Evolutionary conservation across 2,797 vertebrate genomes (phyloP).

Genomic region (Tapera naevia): DNA sequence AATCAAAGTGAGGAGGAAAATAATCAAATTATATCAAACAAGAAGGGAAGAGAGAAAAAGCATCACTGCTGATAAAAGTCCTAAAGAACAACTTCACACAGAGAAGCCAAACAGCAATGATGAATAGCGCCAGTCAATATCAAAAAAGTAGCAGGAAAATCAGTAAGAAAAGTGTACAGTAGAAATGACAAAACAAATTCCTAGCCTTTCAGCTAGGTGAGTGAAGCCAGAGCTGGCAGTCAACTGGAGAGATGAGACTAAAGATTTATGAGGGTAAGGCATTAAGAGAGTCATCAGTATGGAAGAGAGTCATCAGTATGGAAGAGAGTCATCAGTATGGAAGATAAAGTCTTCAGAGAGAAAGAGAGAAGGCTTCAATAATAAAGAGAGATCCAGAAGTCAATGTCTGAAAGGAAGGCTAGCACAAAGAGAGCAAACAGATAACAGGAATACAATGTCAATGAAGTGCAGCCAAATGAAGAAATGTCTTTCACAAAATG

Average conservation of each 20-base stretch:
- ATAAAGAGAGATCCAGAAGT: not conserved
- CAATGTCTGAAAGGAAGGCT: not conserved
- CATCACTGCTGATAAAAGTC: not conserved
- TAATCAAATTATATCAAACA: not conserved
- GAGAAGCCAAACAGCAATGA: not conserved
- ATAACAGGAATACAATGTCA: not conserved
- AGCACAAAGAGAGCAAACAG: not conserved
- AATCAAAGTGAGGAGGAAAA: not conserved
- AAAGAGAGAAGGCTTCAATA: not conserved
- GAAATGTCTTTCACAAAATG: not conserved
- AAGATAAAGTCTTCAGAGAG: not conserved
- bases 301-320: no score
- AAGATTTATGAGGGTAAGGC: not conserved
- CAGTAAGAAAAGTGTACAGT: not conserved
- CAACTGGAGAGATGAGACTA: not conserved
- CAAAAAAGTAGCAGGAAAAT: not conserved
- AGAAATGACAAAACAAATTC: not conserved
- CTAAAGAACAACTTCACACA: not conserved
- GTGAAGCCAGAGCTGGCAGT: not conserved
- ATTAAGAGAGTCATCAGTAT: not conserved
- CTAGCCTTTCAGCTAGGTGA: not conserved
- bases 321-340: not conserved
- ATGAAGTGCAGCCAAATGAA: not conserved
- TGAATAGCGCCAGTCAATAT: not conserved
- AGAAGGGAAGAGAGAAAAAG: not conserved